Percentiles rank a stretch among this genome's conserved stretches.
Conservation (phyloP, 2,797 vertebrate genomes). For the Macropus fuliginosus region DNA sequence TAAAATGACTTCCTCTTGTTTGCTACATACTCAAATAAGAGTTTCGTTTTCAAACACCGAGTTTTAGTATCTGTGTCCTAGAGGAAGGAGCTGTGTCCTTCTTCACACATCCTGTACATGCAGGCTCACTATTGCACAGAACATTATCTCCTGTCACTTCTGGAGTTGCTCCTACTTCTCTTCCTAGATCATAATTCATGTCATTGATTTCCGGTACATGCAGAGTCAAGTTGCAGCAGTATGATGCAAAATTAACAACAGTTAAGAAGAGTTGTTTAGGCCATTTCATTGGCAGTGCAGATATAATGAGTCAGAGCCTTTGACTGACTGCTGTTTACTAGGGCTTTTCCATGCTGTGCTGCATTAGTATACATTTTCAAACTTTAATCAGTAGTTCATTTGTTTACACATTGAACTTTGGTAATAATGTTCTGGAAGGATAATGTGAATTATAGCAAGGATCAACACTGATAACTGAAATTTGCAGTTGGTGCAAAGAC, state of each 20-base stretch:
- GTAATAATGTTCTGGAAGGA: slow-evolving; percentile 50
- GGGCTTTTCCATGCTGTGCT: slow-evolving; percentile 58
- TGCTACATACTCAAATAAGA: slow-evolving; percentile 54
- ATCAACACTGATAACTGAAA: slow-evolving; percentile 57
- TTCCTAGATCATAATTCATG: slow-evolving; percentile 82
- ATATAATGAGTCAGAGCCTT: slow-evolving; percentile 74
- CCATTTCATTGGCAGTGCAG: slow-evolving; percentile 67
- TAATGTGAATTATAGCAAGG: slow-evolving; percentile 60
- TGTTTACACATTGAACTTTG: slow-evolving; percentile 49
- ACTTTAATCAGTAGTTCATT: slow-evolving; percentile 63
- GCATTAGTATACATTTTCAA: slow-evolving; percentile 30
- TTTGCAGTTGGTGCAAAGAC: slow-evolving; percentile 45
- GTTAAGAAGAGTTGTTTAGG: slow-evolving; percentile 60
- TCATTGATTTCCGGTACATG: slow-evolving; percentile 77
- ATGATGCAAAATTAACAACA: slow-evolving; percentile 76
- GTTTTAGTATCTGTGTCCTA: slow-evolving; percentile 73
- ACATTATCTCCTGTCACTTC: slow-evolving; percentile 80
- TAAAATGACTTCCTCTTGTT: slow-evolving; percentile 82
- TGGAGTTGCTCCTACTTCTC: slow-evolving; percentile 76
- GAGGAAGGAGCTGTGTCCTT: slow-evolving; percentile 87
- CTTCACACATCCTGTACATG: slow-evolving; percentile 84
- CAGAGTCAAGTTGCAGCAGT: slow-evolving; percentile 76
- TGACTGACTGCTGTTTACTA: slow-evolving; percentile 74
- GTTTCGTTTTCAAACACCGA: slow-evolving; percentile 76
- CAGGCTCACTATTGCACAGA: slow-evolving; percentile 68